Evolutionary conservation across 2,888 invertebrate species (phyloP).

Genomic region (Melipona beecheii): DNA sequence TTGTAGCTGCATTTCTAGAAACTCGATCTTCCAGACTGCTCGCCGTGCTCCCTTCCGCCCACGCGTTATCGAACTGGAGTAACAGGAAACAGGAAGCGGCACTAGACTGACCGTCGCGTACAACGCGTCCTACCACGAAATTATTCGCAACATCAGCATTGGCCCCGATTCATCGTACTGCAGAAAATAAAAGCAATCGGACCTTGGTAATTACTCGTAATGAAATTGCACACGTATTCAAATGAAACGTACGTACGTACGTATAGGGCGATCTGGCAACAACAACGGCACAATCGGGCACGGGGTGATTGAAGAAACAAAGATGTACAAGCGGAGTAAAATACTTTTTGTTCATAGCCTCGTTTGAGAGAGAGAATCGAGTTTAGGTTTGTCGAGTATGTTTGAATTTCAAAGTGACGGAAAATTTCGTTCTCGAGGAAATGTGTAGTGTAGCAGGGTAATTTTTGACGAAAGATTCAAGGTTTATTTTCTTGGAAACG

Average conservation of each 20-base stretch:
- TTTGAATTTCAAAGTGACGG: no score
- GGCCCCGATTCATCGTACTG: constrained; percentile 2
- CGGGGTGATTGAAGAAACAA: no score
- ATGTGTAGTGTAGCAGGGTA: no score
- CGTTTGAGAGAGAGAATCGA: no score
- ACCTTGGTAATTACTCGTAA: neutral
- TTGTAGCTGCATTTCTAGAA: constrained; percentile 44
- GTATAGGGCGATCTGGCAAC: neutral
- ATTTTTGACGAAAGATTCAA: no score
- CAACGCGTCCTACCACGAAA: constrained; percentile 15
- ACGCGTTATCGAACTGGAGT: constrained; percentile 43
- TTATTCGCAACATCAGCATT: constrained; percentile 39
- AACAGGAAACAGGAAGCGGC: constrained; percentile 46
- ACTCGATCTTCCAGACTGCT: constrained; percentile 53
- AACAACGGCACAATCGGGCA: no score
- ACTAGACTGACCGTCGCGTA: constrained; percentile 30
- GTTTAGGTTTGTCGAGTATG: no score
- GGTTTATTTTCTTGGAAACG: no score
- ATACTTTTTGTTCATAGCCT: no score
- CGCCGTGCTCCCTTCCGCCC: constrained; percentile 19
- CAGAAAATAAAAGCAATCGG: neutral
- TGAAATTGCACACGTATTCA: neutral
- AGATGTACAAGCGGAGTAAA: no score
- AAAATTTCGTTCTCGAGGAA: no score
- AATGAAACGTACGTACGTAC: neutral